These are phyloP conservation scores for Drusus annulatus DNA, from an alignment of 1,140 invertebrate genomes.

Conservation along the genomic window DNA sequence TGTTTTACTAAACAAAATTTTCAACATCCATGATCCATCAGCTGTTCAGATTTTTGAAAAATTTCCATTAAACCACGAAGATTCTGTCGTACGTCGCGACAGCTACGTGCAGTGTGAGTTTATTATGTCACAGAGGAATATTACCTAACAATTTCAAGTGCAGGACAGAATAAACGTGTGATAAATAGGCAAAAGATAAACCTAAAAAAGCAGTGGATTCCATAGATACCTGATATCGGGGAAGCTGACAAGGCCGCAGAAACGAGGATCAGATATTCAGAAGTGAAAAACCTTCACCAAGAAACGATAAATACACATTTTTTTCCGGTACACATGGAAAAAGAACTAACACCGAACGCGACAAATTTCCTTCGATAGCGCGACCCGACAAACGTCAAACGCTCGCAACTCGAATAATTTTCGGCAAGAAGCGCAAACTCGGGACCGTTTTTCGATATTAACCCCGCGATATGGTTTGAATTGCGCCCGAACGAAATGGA, in stretches of 20 bases:
- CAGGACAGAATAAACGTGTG: slow-evolving; percentile 22
- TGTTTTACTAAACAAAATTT: too few relatives aligned
- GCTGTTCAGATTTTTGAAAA: too few relatives aligned
- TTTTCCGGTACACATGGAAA: not conserved
- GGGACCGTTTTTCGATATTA: not conserved
- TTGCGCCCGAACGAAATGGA: not conserved
- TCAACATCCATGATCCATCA: too few relatives aligned
- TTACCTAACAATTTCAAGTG: slow-evolving; percentile 38
- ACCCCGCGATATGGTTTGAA: not conserved
- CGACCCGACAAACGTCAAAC: slow-evolving; percentile 24
- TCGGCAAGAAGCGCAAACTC: not conserved
- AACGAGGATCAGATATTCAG: not conserved
- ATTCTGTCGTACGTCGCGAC: too few relatives aligned
- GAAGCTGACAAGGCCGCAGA: not conserved
- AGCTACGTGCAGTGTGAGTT: not conserved
- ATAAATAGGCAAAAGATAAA: not conserved
- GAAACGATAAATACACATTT: not conserved
- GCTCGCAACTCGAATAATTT: not conserved
- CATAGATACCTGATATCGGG: not conserved
- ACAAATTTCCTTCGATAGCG: slow-evolving; percentile 29
- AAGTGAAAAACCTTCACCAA: not conserved
- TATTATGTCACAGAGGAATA: slow-evolving; percentile 35
- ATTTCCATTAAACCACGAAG: too few relatives aligned
- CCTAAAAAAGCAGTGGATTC: not conserved
- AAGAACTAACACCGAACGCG: slow-evolving; percentile 22